These are phyloP conservation scores for Chrosomus eos DNA, from an alignment of 2,797 vertebrate species.

Conservation along the genomic window DNA sequence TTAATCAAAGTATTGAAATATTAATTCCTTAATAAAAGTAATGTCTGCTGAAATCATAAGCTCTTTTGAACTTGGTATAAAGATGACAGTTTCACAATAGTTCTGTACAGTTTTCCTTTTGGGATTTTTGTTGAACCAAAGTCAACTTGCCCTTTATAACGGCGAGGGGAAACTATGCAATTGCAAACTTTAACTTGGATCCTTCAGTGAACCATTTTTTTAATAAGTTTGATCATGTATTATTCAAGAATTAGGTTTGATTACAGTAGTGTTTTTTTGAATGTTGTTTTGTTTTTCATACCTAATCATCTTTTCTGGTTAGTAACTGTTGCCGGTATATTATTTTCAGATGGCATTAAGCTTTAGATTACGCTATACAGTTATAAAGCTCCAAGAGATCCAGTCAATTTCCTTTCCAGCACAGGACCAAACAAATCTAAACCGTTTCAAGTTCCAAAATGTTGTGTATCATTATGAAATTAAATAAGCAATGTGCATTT, in stretches of 20 bases:
- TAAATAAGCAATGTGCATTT: background rate
- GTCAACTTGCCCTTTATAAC: background rate
- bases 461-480: background rate
- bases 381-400: background rate
- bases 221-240: background rate
- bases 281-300: background rate
- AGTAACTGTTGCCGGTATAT: background rate
- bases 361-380: background rate
- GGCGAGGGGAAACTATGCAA: background rate
- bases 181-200: background rate
- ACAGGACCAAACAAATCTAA: background rate
- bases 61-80: background rate
- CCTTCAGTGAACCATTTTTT: background rate
- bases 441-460: too few species aligned
- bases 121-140: background rate
- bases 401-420: background rate
- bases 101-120: conserved; percentile 1
- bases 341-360: background rate
- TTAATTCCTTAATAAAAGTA: too few species aligned
- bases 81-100: background rate
- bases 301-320: background rate
- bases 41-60: background rate
- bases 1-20: background rate
- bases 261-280: background rate
- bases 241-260: conserved; percentile 3